Conservation (phyloP, 2,113 vertebrate species). For the Ia io region DNA sequence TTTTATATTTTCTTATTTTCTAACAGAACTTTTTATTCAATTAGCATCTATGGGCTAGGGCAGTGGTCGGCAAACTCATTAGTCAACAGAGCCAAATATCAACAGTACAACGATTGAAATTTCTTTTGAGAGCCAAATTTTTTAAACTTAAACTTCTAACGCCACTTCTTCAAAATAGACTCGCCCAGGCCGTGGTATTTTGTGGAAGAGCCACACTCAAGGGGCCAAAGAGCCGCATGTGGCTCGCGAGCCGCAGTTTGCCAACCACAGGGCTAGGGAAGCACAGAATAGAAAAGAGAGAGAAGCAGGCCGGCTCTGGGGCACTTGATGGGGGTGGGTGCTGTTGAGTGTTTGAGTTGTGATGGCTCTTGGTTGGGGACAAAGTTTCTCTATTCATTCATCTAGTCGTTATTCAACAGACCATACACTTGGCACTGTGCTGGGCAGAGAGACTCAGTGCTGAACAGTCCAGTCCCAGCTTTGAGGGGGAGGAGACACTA, state of each 20-base stretch:
- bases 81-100: too few species aligned
- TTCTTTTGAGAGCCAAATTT: too few species aligned
- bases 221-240: too few species aligned
- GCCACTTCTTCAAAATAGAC: too few species aligned
- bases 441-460: too few species aligned
- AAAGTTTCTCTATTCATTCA: background rate
- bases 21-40: background rate
- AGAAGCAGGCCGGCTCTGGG: background rate
- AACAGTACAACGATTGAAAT: too few species aligned
- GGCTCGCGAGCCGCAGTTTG: too few species aligned
- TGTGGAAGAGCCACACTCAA: too few species aligned
- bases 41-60: background rate
- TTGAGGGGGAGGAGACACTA: rapidly evolving
- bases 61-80: too few species aligned
- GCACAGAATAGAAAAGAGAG: background rate
- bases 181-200: too few species aligned
- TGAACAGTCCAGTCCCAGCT: background rate
- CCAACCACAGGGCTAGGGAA: background rate
- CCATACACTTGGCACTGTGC: background rate
- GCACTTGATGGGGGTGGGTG: background rate
- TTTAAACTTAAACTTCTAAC: too few species aligned
- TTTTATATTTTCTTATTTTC: background rate
- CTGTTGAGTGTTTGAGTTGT: background rate
- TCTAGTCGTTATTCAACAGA: background rate
- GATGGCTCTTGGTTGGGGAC: background rate